These are phyloP conservation scores for Phrynocephalus forsythii DNA, from an alignment of 2,797 vertebrate species.

Conservation along the genomic window DNA sequence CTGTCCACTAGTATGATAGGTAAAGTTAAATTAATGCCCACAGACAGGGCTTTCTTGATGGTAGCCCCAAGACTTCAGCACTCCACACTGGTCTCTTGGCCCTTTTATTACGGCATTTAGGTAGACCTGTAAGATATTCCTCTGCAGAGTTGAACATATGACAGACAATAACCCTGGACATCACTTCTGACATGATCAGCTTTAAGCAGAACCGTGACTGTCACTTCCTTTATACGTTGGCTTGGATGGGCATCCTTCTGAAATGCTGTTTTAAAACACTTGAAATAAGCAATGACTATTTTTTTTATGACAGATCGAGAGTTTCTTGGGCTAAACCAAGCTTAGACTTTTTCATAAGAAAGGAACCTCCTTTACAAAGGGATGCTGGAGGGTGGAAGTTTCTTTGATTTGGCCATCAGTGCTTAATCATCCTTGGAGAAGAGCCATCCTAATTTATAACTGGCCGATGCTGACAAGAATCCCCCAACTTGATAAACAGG, in stretches of 20 bases:
- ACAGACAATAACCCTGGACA: neutral
- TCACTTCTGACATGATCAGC: neutral
- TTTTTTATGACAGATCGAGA: neutral
- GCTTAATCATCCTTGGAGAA: neutral
- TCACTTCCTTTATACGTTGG: neutral
- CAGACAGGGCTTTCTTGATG: neutral
- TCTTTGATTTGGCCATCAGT: neutral
- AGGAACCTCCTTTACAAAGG: neutral
- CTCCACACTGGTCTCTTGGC: neutral
- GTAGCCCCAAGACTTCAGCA: neutral
- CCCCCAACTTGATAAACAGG: neutral
- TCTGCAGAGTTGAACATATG: neutral
- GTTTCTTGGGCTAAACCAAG: neutral
- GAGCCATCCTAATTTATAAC: neutral
- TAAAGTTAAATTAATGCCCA: neutral
- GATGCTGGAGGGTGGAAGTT: neutral
- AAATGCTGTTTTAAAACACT: neutral
- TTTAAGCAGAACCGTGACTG: neutral
- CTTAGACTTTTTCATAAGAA: neutral
- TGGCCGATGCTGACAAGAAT: neutral
- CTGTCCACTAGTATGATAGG: neutral
- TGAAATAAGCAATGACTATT: neutral
- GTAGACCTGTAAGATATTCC: neutral
- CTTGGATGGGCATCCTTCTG: neutral
- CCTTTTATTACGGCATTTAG: neutral